These are phyloP conservation scores for Herpetotheres cachinnans DNA, from an alignment of 2,113 vertebrate species.

Conservation along the genomic window DNA sequence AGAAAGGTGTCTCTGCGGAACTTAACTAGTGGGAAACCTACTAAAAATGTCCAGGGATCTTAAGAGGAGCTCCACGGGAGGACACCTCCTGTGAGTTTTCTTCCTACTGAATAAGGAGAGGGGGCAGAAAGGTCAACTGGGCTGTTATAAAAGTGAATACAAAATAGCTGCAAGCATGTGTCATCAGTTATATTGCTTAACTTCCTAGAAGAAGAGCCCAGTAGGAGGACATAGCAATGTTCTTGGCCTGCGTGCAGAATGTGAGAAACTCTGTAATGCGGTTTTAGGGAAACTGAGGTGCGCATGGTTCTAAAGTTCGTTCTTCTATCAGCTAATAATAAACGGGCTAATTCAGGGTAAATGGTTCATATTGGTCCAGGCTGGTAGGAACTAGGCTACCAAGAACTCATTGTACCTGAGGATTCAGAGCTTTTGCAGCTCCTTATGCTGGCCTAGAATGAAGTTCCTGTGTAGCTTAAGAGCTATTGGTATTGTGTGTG, in stretches of 20 bases:
- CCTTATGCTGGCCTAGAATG: accelerated
- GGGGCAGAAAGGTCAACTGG: not conserved
- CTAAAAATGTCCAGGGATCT: not conserved
- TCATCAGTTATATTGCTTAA: accelerated
- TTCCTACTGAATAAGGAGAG: not conserved
- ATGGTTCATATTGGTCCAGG: not conserved
- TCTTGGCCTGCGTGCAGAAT: not conserved
- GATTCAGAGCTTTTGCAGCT: not conserved
- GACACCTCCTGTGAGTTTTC: not conserved
- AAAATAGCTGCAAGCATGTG: not conserved
- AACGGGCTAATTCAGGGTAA: not conserved
- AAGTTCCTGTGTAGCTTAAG: accelerated
- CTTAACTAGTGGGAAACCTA: not conserved
- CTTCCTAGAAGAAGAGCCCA: not conserved
- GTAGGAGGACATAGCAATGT: accelerated
- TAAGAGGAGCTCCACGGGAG: not conserved
- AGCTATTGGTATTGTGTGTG: accelerated
- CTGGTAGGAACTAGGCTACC: not conserved
- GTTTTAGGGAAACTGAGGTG: not conserved
- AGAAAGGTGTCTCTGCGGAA: not conserved
- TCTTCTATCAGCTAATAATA: not conserved
- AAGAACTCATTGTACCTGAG: not conserved
- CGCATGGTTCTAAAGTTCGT: accelerated
- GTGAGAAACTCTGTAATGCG: not conserved
- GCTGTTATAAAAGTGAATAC: not conserved